A percentile compares a stretch with the other conserved stretches of the same genome.
These are phyloP conservation scores for Mallotus villosus DNA, from an alignment of 2,797 vertebrate genomes.

Conservation along the genomic window DNA sequence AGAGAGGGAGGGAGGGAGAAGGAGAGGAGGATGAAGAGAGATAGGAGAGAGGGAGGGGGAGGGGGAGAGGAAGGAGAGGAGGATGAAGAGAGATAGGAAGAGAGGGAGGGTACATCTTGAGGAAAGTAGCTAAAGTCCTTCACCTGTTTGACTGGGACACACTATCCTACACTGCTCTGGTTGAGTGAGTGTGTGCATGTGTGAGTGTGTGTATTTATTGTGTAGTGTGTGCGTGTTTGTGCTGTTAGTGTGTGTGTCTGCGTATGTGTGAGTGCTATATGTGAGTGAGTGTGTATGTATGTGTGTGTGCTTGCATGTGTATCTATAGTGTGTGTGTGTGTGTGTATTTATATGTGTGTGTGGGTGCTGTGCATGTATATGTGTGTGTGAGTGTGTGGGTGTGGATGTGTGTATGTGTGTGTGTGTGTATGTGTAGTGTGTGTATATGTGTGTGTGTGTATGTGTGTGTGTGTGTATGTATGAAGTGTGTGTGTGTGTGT, in stretches of 20 bases:
- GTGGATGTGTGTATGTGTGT: too few relatives aligned
- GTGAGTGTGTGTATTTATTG: not conserved
- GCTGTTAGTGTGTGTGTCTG: too few relatives aligned
- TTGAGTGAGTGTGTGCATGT: not conserved
- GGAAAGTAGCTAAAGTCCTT: constrained; percentile 28
- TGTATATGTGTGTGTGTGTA: not conserved
- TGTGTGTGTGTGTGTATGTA: not conserved
- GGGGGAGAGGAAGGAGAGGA: constrained; percentile 9
- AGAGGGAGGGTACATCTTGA: constrained; percentile 58
- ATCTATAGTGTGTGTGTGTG: too few relatives aligned
- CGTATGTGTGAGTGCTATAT: too few relatives aligned
- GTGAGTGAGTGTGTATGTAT: too few relatives aligned
- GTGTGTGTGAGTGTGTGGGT: too few relatives aligned
- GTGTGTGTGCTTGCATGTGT: not conserved
- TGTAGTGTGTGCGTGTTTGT: too few relatives aligned
- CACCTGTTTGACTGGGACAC: constrained; percentile 35
- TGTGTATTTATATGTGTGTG: not conserved
- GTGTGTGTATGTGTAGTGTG: not conserved
- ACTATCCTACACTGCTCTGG: too few relatives aligned
- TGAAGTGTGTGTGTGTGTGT: not conserved
- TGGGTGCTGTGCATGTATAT: not conserved
- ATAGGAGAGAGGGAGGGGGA: constrained; percentile 8
- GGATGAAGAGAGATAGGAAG: constrained; percentile 8
- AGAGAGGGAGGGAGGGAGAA: constrained; percentile 10
- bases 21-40: constrained; percentile 28